Evolutionary conservation across 2,888 invertebrate genomes (phyloP).

Genomic region (Diarsia brunnea): DNA sequence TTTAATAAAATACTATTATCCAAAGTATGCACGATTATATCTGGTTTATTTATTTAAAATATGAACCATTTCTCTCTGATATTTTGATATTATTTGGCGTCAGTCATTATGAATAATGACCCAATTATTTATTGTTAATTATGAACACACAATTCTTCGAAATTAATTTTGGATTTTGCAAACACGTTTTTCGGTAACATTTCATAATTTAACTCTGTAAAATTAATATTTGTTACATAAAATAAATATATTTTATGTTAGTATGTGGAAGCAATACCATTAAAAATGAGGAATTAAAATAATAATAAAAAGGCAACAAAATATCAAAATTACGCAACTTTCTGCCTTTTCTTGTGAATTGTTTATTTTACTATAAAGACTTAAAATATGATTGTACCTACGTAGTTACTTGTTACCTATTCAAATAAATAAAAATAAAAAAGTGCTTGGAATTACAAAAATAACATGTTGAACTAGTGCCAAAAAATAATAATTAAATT

Average conservation of each 20-base stretch:
- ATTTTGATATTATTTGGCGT: slow-evolving; percentile 39
- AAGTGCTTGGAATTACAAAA: too few species aligned
- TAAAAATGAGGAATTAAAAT: background rate
- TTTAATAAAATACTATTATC: slow-evolving; percentile 3
- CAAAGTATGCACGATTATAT: background rate
- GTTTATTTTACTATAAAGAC: background rate
- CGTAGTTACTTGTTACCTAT: too few species aligned
- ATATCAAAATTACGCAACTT: too few species aligned
- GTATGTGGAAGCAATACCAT: background rate
- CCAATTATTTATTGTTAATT: slow-evolving; percentile 22
- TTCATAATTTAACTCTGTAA: background rate
- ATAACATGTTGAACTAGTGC: too few species aligned
- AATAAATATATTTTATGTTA: background rate
- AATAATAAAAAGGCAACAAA: too few species aligned
- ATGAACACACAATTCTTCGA: background rate
- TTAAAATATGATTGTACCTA: background rate
- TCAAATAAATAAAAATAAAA: too few species aligned
- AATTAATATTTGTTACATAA: background rate
- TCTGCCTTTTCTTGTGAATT: too few species aligned
- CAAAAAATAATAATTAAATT: too few species aligned
- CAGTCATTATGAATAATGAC: slow-evolving; percentile 35
- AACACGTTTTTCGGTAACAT: background rate
- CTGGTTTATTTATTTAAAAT: slow-evolving; percentile 30
- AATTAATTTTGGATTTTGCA: background rate
- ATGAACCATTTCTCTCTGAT: slow-evolving; percentile 25